These are phyloP conservation scores for Fukomys damarensis DNA, from an alignment of 2,113 vertebrate genomes.

Conservation along the genomic window DNA sequence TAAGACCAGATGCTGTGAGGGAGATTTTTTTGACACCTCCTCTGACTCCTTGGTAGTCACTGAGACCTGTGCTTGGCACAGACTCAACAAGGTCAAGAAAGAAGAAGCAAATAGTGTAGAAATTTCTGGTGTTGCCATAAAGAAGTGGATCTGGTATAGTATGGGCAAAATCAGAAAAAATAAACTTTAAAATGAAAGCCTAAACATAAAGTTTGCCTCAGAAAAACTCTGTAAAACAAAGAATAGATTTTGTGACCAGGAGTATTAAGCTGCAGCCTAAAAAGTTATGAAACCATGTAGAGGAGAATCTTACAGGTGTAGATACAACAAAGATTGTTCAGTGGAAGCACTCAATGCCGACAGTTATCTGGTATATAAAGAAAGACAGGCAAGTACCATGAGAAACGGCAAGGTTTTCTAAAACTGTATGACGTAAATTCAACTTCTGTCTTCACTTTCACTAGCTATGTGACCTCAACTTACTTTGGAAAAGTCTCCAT, in stretches of 20 bases:
- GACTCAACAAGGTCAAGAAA: not conserved
- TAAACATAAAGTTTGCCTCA: not conserved
- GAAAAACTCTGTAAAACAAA: slow-evolving; percentile 46
- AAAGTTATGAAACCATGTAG: not conserved
- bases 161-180: not conserved
- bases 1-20: not conserved
- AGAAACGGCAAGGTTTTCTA: not conserved
- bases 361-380: not conserved
- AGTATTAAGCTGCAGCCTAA: not conserved
- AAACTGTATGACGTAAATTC: not conserved
- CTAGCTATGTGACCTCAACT: not conserved
- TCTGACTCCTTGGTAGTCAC: not conserved
- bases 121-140: not conserved
- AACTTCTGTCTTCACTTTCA: not conserved
- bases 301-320: not conserved
- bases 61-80: not conserved
- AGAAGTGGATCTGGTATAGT: not conserved
- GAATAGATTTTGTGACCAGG: not conserved
- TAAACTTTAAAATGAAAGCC: not conserved
- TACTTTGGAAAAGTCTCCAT: not conserved
- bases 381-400: not conserved
- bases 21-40: not conserved
- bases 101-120: not conserved
- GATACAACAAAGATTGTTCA: not conserved
- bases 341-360: not conserved